Evolutionary conservation across 2,113 vertebrate genomes (phyloP), one percentile per base, ranked within the genome.

Genomic region (Heteronetta atricapilla): DNA sequence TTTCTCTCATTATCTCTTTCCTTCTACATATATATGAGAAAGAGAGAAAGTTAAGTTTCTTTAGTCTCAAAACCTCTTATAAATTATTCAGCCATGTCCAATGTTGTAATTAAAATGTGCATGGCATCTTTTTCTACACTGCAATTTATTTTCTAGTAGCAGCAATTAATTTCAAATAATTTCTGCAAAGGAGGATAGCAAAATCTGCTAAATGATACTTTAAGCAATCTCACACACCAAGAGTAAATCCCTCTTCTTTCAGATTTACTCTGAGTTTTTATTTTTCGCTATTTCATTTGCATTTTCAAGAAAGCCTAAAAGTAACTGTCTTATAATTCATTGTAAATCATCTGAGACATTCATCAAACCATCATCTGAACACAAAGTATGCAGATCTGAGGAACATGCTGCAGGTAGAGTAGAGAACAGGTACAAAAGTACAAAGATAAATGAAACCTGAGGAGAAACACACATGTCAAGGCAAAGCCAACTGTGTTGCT

Each of bases 91-190:
- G 31, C 34, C 26, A 66, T 62, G 53, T 13, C 46, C 62, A 68
- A 64, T 60, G 34, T 60, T 95, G 81, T 56, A 84, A 93, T 89
- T 82, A 72, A 86, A 86, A 60, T 31, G 11, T 38, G 7, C 14
- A 36, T 42, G 23, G 7, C 36, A 82, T 59, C 29, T 72, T 90
- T 72, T 89, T 46, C 25, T 76, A 53, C 6, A 13, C 14, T 29
- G 13, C 13, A 64, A 66, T 79, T 88, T 68, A 66, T 82, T 94
- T 94, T 63, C 50, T 82, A 85, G 25, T 66, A 69, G 26, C 19
- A 77, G 70, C 85, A 94, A 85, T 68, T 50, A 86, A 73, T 91
- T 95, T 89, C 34, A 82, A 94, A 66, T 80, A 81, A 85, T 74
- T 26, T 87, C 33, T 56, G 34, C 9, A 38, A 82, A 82, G 42